A percentile compares a stretch with the other conserved stretches of the same genome.
These are phyloP conservation scores for Amiota communis DNA, from an alignment of 2,888 invertebrate genomes.

Conservation along the genomic window DNA sequence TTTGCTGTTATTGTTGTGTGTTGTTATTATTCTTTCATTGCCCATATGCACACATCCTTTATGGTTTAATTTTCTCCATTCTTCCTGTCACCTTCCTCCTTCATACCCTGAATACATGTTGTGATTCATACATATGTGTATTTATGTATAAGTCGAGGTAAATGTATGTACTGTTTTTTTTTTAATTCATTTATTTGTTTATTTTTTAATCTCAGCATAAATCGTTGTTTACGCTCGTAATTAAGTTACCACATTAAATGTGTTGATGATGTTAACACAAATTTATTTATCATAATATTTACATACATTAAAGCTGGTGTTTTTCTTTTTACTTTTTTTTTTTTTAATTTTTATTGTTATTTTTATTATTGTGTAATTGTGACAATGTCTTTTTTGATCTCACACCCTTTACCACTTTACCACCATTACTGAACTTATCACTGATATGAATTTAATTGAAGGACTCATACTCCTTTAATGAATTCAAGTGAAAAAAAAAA, in stretches of 20 bases:
- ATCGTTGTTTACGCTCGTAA: conserved; percentile 49
- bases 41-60: too few relatives aligned
- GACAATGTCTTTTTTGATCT: too few relatives aligned
- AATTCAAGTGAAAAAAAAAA: conserved; percentile 7
- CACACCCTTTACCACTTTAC: background rate
- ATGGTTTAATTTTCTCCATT: too few relatives aligned
- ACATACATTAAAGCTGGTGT: conserved; percentile 44
- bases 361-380: conserved; percentile 8
- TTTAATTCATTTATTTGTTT: background rate
- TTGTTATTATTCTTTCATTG: too few relatives aligned
- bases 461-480: background rate
- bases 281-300: conserved; percentile 61
- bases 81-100: too few relatives aligned
- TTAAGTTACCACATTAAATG: conserved; percentile 54
- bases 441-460: too few relatives aligned
- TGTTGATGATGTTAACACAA: conserved; percentile 49
- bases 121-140: too few relatives aligned
- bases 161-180: background rate
- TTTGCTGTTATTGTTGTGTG: too few relatives aligned
- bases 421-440: background rate
- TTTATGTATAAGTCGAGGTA: too few relatives aligned
- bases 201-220: conserved; percentile 21
- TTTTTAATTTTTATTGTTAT: conserved; percentile 26
- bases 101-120: too few relatives aligned
- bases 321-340: conserved; percentile 36